Evolutionary conservation across 2,797 vertebrate species (phyloP), one percentile per base, ranked within the genome.

Genomic region (Helostoma temminkii): DNA sequence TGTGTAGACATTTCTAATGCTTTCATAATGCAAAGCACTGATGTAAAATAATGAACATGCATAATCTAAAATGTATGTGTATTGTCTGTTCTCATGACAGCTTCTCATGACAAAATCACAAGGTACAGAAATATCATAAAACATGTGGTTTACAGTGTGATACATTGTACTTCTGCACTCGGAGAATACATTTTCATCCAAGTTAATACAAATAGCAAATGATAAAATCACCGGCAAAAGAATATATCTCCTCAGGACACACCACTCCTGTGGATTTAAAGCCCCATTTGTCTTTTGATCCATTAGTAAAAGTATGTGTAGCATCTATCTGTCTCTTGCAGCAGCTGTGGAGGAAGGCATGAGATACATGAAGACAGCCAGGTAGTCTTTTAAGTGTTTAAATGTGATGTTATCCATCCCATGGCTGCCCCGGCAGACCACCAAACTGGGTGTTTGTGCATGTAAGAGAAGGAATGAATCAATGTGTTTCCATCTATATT

Each of bases 281-380:
- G 63, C 71, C 83, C 84, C 88, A 94, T 94, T 92, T 90, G 91
- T 95, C 93, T 93, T 94, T 86, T 85, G 83, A 93, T 93, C 93
- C 92, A 94, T 95, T 95, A 94, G 89, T 47, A 77, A 84, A 92
- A 94, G 83, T 66, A 78, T 83, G 87, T 86, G 81, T 73, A 88
- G 60, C 81, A 87, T 90, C 79, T 91, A 89, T 92, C 86, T 90
- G 89, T 94, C 79, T 82, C 76, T 71, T 90, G 82, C n/a, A 74
- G 88, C 84, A 90, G 84, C 92, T 84, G 85, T 77, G 81, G 77
- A 87, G 76, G 58, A 80, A 83, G 78, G 57, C 61, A 71, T 72
- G 78, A 91, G 91, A 89, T 82, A 83, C 93, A 93, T 94, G 92
- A 91, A 91, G 93, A 90, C 93, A 82, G 83, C 85, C 87, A 89